A percentile compares a stretch with the other conserved stretches of the same genome.
Conservation (phyloP, 1,140 invertebrate genomes). For the Acromyrmex heyeri region DNA sequence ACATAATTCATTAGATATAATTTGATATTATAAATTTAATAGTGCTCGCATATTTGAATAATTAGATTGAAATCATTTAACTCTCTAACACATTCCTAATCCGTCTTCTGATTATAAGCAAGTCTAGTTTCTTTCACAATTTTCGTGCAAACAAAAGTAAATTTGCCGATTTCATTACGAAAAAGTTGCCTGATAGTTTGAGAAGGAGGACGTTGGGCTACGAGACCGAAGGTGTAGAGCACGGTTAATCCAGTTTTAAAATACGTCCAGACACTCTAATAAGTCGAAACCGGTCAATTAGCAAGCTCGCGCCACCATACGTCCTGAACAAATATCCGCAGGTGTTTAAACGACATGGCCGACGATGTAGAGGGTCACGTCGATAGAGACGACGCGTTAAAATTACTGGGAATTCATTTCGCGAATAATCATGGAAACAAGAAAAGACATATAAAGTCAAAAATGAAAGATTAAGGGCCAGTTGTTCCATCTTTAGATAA, state of each 20-base stretch:
- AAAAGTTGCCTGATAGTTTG: constrained; percentile 16
- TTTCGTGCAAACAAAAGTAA: constrained; percentile 67
- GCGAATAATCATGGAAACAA: constrained; percentile 41
- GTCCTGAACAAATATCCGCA: constrained; percentile 84
- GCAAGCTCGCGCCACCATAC: constrained; percentile 66
- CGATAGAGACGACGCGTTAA: constrained; percentile 45
- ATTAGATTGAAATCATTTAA: constrained; percentile 4
- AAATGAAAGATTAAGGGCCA: not conserved
- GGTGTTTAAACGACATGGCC: constrained; percentile 81
- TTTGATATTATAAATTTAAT: too few relatives aligned
- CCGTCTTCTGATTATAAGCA: constrained; percentile 10
- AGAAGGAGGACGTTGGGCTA: constrained; percentile 50
- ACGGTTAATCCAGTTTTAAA: constrained; percentile 79
- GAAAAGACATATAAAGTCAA: not conserved
- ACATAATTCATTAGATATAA: too few relatives aligned
- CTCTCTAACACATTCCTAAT: not conserved
- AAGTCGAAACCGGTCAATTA: constrained; percentile 84
- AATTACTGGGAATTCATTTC: constrained; percentile 35
- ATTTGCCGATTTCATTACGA: constrained; percentile 76
- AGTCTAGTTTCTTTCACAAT: constrained; percentile 12
- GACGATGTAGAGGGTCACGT: constrained; percentile 64
- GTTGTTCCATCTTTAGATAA: too few relatives aligned
- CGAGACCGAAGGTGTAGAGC: constrained; percentile 29
- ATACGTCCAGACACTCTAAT: constrained; percentile 81
- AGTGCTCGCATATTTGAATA: not conserved